Base-by-base conservation (phyloP, 2,888 invertebrate genomes). In the Drosophila phalerata region DNA sequence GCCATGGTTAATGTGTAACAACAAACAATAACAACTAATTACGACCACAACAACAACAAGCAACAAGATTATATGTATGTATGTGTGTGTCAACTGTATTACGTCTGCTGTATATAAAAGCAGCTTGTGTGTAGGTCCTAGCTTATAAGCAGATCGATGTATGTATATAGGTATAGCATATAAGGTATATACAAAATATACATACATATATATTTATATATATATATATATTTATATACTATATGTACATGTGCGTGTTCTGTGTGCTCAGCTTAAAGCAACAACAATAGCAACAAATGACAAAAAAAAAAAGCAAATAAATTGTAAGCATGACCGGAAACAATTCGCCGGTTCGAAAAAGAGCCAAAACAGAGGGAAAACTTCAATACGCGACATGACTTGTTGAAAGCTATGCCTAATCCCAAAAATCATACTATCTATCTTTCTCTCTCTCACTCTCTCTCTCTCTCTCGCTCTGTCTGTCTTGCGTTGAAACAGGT, bases 401-500 rank as follows among this genome's bases (percentile, higher is more conserved):
- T 81, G 73, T 77, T 79, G 51, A 76, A 83, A 83, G 64, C 69
- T 63, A 52, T 63, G 62, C 64, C 75, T 67, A 73, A 51, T 28
- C 47, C 61, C 17, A 11, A 25, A 47, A 42, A 32, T 61, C 5
- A 28, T 17, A 15, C 37, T 38, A 45, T 30, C 28, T 28, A 3
- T 28, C 30, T 30, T 45, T 22, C n/a, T n/a, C 15, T 55, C 32
- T 47, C 17, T 48, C 1, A 25, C 15, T 51, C 2, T 63, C 17
- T 48, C 0, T 37, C 38, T 73, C 22, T 53, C 15, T 34, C 32
- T 47, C 8, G 30, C n/a, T 55, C 62, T 65, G 11, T 47, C 42
- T 64, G 52, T 62, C 11, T 25, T n/a, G 49, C 19, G 52, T 11
- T 65, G 15, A 61, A 73, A 68, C 94, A 98, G 98, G 98, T 99